phyloP scores from a whole-genome alignment of 1,140 invertebrate species.

The Glossosoma conforme region DNA sequence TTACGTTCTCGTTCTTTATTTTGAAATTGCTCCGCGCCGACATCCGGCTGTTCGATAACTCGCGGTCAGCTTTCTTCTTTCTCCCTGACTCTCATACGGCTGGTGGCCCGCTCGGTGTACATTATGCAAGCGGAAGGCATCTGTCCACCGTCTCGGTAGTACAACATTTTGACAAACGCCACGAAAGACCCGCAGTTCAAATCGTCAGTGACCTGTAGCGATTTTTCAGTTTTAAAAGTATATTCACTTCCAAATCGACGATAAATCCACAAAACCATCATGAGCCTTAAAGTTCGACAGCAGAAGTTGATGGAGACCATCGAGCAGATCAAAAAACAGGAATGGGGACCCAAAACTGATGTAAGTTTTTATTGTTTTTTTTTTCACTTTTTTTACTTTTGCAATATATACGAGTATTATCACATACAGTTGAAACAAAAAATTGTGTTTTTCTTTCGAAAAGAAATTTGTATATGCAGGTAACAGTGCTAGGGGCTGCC shows the following conservation, averaged over 20 bases:
- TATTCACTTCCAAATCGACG: not conserved
- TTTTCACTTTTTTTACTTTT: too few relatives aligned
- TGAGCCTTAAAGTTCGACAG: conserved; percentile 45
- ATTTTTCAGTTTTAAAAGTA: conserved; percentile 1
- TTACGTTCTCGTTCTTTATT: conserved; percentile 1
- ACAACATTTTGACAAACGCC: not conserved
- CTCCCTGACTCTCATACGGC: not conserved
- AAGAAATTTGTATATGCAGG: too few relatives aligned
- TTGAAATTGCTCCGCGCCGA: not conserved
- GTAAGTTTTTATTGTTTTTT: too few relatives aligned
- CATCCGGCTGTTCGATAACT: not conserved
- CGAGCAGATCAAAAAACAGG: conserved; percentile 43
- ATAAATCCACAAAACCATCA: too few relatives aligned
- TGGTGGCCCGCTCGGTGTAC: conserved; percentile 2
- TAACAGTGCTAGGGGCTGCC: too few relatives aligned
- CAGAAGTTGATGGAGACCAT: conserved; percentile 46
- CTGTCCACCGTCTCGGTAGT: not conserved
- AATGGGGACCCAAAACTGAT: conserved; percentile 39
- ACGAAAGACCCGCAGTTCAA: not conserved
- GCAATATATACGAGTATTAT: too few relatives aligned
- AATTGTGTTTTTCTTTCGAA: too few relatives aligned
- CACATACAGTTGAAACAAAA: too few relatives aligned
- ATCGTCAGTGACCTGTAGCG: not conserved
- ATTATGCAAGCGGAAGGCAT: not conserved
- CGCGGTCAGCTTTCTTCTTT: conserved; percentile 8